phyloP scores from a whole-genome alignment of 2,113 vertebrate genomes.

The Macaca mulatta region DNA sequence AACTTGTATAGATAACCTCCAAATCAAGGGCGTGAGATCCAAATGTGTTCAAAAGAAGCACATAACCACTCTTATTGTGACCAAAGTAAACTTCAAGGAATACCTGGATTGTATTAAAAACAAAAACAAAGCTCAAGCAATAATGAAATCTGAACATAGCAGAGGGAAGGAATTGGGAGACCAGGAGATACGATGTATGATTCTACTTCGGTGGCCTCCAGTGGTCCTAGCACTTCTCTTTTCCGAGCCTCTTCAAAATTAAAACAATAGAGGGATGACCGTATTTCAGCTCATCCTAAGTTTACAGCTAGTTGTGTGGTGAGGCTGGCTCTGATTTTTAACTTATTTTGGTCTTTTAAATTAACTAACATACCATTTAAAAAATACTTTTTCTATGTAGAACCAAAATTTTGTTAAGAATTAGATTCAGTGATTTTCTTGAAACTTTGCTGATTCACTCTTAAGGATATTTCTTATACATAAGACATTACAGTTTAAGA shows the following conservation, averaged over 20 bases:
- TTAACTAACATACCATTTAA: too few species aligned
- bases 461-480: not conserved
- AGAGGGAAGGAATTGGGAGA: too few species aligned
- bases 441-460: not conserved
- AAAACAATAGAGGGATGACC: rapidly evolving
- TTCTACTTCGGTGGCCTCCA: rapidly evolving
- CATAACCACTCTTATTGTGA: not conserved
- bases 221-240: rapidly evolving
- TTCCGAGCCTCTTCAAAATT: not conserved
- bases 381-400: not conserved
- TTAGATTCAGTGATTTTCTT: not conserved
- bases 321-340: not conserved
- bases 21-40: not conserved
- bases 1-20: not conserved
- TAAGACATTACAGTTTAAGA: not conserved
- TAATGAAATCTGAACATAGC: not conserved
- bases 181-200: rapidly evolving
- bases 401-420: not conserved
- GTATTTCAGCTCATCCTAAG: not conserved
- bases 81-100: not conserved
- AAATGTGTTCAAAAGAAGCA: too few species aligned
- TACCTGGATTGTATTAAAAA: not conserved
- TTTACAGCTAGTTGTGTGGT: not conserved
- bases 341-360: not conserved
- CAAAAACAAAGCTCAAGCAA: not conserved